Conservation (phyloP, 2,888 invertebrate species). For the Lasioglossum leucozonium region DNA sequence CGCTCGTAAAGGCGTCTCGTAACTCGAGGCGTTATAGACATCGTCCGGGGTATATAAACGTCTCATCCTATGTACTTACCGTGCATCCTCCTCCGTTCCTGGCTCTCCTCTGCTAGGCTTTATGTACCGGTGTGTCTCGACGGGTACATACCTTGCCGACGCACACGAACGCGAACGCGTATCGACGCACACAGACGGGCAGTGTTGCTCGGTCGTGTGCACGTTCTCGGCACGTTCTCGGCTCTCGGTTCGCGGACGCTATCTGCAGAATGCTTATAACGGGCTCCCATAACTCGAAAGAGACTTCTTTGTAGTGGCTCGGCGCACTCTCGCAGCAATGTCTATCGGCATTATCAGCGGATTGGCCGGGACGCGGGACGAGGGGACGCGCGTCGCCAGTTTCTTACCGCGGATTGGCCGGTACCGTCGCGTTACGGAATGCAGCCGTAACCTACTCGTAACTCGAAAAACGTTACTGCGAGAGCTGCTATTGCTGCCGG, state of each 20-base stretch:
- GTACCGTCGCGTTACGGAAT: conserved; percentile 48
- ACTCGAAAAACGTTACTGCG: conserved; percentile 37
- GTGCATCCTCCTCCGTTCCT: conserved; percentile 57
- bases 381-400: conserved; percentile 41
- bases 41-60: conserved; percentile 84
- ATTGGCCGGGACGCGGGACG: conserved; percentile 49
- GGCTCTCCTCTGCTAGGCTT: conserved; percentile 4
- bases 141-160: conserved; percentile 15
- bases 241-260: conserved; percentile 34
- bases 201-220: not conserved
- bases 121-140: conserved; percentile 39
- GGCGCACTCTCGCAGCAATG: conserved; percentile 25
- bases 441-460: conserved; percentile 33
- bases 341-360: conserved; percentile 69
- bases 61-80: conserved; percentile 84
- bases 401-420: conserved; percentile 35
- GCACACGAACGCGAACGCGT: not conserved
- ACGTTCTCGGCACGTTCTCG: conserved; percentile 4
- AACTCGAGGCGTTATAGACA: conserved; percentile 84
- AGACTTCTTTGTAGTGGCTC: conserved; percentile 64
- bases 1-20: conserved; percentile 85
- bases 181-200: not conserved
- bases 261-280: conserved; percentile 60
- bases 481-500: conserved; percentile 7
- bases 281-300: conserved; percentile 61